These are phyloP conservation scores for Pseudocheirus occidentalis DNA, from an alignment of 2,797 vertebrate species.

Conservation along the genomic window DNA sequence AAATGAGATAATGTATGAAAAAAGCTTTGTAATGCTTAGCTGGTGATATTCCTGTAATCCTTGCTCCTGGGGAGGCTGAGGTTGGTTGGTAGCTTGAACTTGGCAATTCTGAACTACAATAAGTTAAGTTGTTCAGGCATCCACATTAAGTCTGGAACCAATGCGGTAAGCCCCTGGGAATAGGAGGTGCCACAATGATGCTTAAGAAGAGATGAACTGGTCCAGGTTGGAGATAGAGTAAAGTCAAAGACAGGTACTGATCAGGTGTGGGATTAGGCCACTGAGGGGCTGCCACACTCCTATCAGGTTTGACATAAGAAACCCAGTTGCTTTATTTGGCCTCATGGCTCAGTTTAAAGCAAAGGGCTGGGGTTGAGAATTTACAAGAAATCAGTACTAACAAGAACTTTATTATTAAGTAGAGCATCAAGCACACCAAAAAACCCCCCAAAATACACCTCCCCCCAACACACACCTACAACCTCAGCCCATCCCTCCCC, in stretches of 20 bases:
- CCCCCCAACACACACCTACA: neutral
- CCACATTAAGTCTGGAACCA: neutral
- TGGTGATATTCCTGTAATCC: neutral
- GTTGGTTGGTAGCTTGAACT: neutral
- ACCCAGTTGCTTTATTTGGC: neutral
- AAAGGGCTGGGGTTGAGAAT: neutral
- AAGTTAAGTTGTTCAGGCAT: neutral
- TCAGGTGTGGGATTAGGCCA: neutral
- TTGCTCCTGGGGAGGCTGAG: neutral
- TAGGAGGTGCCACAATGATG: neutral
- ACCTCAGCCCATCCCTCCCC: neutral
- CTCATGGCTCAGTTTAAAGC: neutral
- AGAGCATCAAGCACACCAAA: neutral
- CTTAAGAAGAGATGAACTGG: neutral
- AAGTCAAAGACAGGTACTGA: neutral
- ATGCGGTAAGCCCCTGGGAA: neutral
- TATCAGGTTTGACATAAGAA: neutral
- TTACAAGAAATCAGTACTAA: neutral
- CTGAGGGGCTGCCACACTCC: neutral
- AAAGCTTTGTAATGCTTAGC: neutral
- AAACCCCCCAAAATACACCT: neutral
- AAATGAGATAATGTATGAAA: neutral
- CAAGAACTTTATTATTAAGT: neutral
- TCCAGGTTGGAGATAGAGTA: neutral
- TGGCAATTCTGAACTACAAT: neutral